Evolutionary conservation across 2,888 invertebrate species (phyloP).

Genomic region (Drosophila fulvimacula): DNA sequence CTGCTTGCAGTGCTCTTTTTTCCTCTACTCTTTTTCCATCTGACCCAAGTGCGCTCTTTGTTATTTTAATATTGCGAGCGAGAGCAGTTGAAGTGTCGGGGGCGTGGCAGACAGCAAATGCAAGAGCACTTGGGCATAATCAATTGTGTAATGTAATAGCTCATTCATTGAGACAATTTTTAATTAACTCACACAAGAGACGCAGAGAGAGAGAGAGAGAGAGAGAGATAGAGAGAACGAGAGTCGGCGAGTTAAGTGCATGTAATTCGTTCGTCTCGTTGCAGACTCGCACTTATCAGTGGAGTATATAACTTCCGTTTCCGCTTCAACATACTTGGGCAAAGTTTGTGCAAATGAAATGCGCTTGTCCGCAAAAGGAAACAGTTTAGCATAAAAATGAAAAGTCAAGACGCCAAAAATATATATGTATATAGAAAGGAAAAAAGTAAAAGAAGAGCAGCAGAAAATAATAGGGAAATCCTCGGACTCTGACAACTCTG

Average conservation of each 20-base stretch:
- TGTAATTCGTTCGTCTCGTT: slow-evolving; percentile 15
- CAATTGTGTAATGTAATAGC: slow-evolving; percentile 65
- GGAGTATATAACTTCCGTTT: slow-evolving; percentile 69
- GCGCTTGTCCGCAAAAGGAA: slow-evolving; percentile 63
- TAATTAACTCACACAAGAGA: slow-evolving; percentile 52
- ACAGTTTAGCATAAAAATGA: slow-evolving; percentile 69
- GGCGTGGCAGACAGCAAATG: slow-evolving; percentile 31
- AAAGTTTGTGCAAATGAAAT: slow-evolving; percentile 67
- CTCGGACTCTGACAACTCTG: slow-evolving; percentile 46
- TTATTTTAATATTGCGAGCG: slow-evolving; percentile 54
- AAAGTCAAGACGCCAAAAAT: slow-evolving; percentile 51
- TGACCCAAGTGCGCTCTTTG: slow-evolving; percentile 59
- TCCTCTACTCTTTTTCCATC: neutral
- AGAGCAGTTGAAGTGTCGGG: neutral
- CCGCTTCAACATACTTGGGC: slow-evolving; percentile 61
- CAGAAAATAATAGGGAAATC: slow-evolving; percentile 41
- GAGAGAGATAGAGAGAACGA: neutral
- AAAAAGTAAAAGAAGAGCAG: neutral
- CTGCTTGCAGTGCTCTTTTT: slow-evolving; percentile 23
- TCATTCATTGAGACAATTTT: slow-evolving; percentile 59
- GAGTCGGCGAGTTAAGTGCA: slow-evolving; percentile 7
- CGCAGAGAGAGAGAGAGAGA: slow-evolving; percentile 1
- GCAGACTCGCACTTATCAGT: slow-evolving; percentile 53
- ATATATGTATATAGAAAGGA: slow-evolving; percentile 3
- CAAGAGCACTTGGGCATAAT: slow-evolving; percentile 56